These are phyloP conservation scores for Tetranychus urticae DNA, from an alignment of 1,140 invertebrate genomes.

Conservation along the genomic window DNA sequence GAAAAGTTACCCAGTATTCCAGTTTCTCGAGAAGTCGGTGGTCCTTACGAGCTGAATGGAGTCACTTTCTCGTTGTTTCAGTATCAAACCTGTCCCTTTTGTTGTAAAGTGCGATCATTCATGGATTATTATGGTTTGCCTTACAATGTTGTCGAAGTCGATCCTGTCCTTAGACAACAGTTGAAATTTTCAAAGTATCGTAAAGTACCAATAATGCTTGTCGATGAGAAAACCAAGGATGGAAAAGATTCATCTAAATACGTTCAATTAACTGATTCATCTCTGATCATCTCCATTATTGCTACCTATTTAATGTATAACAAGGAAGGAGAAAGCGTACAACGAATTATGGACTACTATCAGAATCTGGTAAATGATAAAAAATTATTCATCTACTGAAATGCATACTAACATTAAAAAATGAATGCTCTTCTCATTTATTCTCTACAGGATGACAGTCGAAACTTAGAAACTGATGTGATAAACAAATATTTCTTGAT, in stretches of 20 bases:
- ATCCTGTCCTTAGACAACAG: constrained; percentile 67
- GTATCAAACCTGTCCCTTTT: constrained; percentile 94
- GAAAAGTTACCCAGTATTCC: background rate
- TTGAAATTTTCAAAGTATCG: constrained; percentile 81
- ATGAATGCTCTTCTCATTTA: background rate
- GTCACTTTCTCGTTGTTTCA: constrained; percentile 74
- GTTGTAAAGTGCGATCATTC: constrained; percentile 81
- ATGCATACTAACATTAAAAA: constrained; percentile 31
- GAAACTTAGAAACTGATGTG: constrained; percentile 34
- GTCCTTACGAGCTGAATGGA: constrained; percentile 6
- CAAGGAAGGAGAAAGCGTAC: constrained; percentile 12
- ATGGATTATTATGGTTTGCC: constrained; percentile 80
- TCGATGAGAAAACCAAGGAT: constrained; percentile 23
- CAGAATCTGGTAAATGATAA: constrained; percentile 20
- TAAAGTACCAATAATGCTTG: constrained; percentile 83
- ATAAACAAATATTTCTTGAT: constrained; percentile 90
- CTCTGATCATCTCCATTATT: constrained; percentile 72
- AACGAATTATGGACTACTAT: constrained; percentile 45
- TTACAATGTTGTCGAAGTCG: constrained; percentile 89
- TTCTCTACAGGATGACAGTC: background rate
- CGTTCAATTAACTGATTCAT: constrained; percentile 71
- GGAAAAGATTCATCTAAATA: background rate
- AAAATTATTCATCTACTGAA: constrained; percentile 13
- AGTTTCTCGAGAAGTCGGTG: constrained; percentile 8
- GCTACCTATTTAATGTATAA: constrained; percentile 44